These are phyloP conservation scores for Steatornis caripensis DNA, from an alignment of 2,113 vertebrate genomes.

Conservation along the genomic window DNA sequence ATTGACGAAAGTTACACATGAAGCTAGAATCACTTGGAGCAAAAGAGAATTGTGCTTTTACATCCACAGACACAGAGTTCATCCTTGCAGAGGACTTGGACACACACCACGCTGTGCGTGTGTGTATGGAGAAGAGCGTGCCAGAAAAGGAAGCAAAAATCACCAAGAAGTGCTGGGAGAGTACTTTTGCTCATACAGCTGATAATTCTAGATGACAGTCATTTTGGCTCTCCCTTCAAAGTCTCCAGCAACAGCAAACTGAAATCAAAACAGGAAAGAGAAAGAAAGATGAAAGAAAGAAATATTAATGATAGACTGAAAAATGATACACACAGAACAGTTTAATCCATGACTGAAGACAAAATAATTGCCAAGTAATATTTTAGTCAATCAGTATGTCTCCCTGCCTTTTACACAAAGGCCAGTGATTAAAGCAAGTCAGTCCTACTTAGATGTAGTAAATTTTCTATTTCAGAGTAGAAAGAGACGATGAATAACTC, in stretches of 20 bases:
- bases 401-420: neutral
- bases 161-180: neutral
- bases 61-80: neutral
- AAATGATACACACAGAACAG: neutral
- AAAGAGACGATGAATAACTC: neutral
- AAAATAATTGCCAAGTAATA: constrained; percentile 8
- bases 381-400: neutral
- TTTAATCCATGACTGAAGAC: neutral
- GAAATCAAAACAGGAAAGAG: constrained; percentile 37
- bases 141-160: constrained; percentile 8
- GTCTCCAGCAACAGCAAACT: neutral
- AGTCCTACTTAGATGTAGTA: neutral
- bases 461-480: neutral
- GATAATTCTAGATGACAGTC: constrained; percentile 9
- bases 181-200: neutral
- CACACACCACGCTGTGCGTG: neutral
- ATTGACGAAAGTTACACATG: neutral
- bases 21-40: neutral
- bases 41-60: neutral
- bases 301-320: constrained; percentile 17
- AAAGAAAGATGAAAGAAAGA: constrained; percentile 36
- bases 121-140: neutral
- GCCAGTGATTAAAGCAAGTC: neutral
- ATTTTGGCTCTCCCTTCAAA: constrained; percentile 40
- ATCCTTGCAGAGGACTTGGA: neutral